Evolutionary conservation across 2,797 vertebrate species (phyloP).

Genomic region (Myotis vivesi): DNA sequence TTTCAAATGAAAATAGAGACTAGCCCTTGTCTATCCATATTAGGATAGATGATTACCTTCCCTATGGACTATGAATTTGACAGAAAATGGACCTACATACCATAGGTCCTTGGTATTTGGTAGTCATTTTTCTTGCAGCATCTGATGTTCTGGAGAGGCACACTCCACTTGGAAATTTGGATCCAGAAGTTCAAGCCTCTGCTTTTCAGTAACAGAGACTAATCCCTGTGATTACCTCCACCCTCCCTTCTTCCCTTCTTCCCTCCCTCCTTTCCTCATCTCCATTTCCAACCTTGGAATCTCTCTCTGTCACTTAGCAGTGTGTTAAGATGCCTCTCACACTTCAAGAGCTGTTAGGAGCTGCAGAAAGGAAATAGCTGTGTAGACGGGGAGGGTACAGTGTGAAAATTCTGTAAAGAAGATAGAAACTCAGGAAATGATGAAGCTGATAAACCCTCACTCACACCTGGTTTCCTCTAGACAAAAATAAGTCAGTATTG

Average conservation of each 20-base stretch:
- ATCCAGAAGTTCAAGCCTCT: constrained; percentile 53
- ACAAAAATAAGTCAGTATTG: not conserved
- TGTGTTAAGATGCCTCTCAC: constrained; percentile 54
- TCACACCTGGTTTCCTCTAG: not conserved
- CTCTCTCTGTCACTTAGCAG: constrained; percentile 35
- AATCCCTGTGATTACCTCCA: constrained; percentile 46
- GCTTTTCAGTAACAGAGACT: constrained; percentile 56
- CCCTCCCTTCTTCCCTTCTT: not conserved
- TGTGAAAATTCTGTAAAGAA: not conserved
- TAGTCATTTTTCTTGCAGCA: constrained; percentile 34
- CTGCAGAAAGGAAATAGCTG: constrained; percentile 26
- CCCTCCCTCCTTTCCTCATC: not conserved
- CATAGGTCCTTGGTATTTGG: not conserved
- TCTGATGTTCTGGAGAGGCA: constrained; percentile 32
- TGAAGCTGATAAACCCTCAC: not conserved
- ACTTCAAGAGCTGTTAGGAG: constrained; percentile 48
- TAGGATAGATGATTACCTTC: not conserved
- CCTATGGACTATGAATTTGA: not conserved
- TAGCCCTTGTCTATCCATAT: not conserved
- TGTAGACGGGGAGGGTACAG: not conserved
- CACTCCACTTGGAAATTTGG: constrained; percentile 47
- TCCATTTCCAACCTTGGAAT: constrained; percentile 43
- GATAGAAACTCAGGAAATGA: constrained; percentile 32
- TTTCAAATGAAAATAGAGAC: not conserved
- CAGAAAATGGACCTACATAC: not conserved